phyloP scores from a whole-genome alignment of 2,888 invertebrate species.

The Craniophora ligustri region DNA sequence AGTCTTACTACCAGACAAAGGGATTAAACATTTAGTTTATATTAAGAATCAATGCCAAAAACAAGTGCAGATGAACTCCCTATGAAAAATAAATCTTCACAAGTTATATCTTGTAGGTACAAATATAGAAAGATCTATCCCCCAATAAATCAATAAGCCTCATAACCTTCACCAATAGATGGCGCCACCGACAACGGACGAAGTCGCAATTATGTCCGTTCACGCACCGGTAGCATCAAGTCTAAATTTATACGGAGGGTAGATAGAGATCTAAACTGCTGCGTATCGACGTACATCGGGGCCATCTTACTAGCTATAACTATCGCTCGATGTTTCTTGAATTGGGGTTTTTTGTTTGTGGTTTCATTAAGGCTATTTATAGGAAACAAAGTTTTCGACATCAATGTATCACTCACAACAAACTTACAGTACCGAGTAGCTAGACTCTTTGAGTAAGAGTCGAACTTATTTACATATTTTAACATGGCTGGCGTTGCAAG shows the following conservation, averaged over 20 bases:
- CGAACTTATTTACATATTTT: too few species aligned
- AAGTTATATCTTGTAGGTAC: too few species aligned
- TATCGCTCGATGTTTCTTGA: conserved; percentile 40
- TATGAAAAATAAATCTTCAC: too few species aligned
- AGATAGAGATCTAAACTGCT: conserved; percentile 78
- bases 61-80: too few species aligned
- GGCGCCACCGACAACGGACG: conserved; percentile 49
- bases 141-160: conserved; percentile 36
- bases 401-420: too few species aligned
- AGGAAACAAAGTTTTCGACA: conserved; percentile 3
- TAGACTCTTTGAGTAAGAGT: too few species aligned
- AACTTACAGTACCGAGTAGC: too few species aligned
- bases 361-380: conserved; percentile 24
- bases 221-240: conserved; percentile 70
- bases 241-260: conserved; percentile 74
- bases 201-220: conserved; percentile 60
- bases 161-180: conserved; percentile 52
- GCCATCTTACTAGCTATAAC: conserved; percentile 50
- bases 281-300: conserved; percentile 63
- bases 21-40: too few species aligned
- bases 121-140: not conserved
- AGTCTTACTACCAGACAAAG: too few species aligned
- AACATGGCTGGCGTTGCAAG: too few species aligned
- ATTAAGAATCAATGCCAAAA: too few species aligned
- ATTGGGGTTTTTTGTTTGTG: conserved; percentile 22